phyloP scores from a whole-genome alignment of 2,113 vertebrate genomes.

The Oceanites oceanicus region DNA sequence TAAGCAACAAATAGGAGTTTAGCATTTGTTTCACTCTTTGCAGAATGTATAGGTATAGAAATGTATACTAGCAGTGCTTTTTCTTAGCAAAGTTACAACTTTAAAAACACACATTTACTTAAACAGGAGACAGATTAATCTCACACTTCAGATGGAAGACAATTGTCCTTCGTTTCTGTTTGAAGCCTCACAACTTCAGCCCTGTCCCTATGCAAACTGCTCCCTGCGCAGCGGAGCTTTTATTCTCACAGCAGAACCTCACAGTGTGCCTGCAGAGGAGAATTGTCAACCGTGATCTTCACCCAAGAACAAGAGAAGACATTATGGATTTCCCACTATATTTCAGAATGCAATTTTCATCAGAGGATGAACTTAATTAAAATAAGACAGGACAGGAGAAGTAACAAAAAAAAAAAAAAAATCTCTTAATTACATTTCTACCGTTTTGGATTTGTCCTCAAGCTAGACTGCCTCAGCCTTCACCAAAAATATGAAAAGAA shows the following conservation, averaged over 20 bases:
- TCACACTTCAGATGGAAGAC: neutral
- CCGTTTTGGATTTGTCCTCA: slow-evolving; percentile 35
- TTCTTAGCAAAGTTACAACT: neutral
- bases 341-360: slow-evolving; percentile 51
- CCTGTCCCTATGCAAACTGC: neutral
- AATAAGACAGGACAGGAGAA: slow-evolving; percentile 53
- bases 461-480: slow-evolving; percentile 26
- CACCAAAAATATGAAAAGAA: slow-evolving; percentile 31
- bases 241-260: neutral
- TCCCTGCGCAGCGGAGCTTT: neutral
- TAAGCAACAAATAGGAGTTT: neutral
- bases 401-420: slow-evolving; percentile 14
- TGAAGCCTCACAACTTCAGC: neutral
- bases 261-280: neutral
- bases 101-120: neutral
- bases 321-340: slow-evolving; percentile 27
- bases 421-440: slow-evolving; percentile 49
- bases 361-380: slow-evolving; percentile 58
- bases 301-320: neutral
- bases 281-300: neutral
- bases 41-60: fast-evolving
- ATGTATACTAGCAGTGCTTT: fast-evolving
- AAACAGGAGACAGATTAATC: neutral
- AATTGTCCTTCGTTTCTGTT: neutral
- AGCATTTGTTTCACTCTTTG: neutral